These are phyloP conservation scores for Amphiprion clarkii DNA, from an alignment of 2,797 vertebrate species.

Conservation along the genomic window DNA sequence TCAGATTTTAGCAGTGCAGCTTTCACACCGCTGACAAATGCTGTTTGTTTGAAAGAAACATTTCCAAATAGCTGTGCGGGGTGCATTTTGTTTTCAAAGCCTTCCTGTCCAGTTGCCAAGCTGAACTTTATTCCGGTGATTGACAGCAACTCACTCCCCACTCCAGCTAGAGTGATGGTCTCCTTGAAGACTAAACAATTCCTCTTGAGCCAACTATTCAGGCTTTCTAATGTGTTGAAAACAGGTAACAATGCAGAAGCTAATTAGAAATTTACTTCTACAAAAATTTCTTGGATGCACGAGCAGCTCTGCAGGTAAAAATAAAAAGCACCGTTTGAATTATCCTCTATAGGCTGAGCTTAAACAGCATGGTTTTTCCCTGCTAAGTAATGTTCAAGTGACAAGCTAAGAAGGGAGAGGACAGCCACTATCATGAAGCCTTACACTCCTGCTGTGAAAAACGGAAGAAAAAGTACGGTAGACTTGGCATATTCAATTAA, in stretches of 20 bases:
- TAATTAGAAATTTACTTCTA: conserved; percentile 60
- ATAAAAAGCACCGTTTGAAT: conserved; percentile 36
- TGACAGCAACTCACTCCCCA: conserved; percentile 48
- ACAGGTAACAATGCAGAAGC: conserved; percentile 35
- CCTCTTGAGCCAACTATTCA: conserved; percentile 30
- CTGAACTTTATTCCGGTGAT: conserved; percentile 49
- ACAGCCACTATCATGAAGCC: conserved; percentile 15
- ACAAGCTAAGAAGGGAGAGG: conserved; percentile 17
- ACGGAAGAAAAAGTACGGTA: conserved; percentile 1
- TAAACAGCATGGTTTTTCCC: conserved; percentile 22
- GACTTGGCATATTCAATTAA: conserved; percentile 13
- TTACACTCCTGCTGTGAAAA: conserved; percentile 9
- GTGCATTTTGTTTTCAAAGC: conserved; percentile 58
- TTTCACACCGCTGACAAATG: conserved; percentile 56
- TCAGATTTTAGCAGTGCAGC: conserved; percentile 1
- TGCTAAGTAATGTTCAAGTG: conserved; percentile 19
- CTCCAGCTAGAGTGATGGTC: conserved; percentile 13
- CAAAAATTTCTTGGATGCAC: conserved; percentile 49
- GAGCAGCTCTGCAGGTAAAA: conserved; percentile 40
- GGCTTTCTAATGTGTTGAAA: conserved; percentile 28
- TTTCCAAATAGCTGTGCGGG: conserved; percentile 26
- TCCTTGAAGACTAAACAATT: conserved; percentile 36
- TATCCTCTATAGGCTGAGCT: conserved; percentile 50
- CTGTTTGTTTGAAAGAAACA: conserved; percentile 56
- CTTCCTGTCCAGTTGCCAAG: conserved; percentile 53